These are phyloP conservation scores for Etheostoma spectabile DNA, from an alignment of 2,113 vertebrate species.

Conservation along the genomic window DNA sequence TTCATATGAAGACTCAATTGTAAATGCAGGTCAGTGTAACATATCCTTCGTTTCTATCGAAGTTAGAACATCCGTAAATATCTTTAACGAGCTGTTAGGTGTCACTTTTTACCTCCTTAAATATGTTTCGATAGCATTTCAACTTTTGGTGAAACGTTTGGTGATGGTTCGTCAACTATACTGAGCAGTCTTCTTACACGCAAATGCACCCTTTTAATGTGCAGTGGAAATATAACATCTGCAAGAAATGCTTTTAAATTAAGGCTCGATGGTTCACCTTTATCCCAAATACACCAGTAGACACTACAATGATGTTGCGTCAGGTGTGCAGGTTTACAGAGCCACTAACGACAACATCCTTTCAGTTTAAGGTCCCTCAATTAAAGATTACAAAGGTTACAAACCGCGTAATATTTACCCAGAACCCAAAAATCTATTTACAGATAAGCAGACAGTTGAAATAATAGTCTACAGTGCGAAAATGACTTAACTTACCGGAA, in stretches of 20 bases:
- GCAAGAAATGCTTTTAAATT: background rate
- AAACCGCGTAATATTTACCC: background rate
- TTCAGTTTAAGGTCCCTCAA: background rate
- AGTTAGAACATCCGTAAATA: background rate
- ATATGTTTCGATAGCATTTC: background rate
- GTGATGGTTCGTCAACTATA: too few relatives aligned
- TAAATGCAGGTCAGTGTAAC: background rate
- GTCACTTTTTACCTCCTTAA: slow-evolving; percentile 4
- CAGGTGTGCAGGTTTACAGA: too few relatives aligned
- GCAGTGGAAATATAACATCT: background rate
- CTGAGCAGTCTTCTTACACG: too few relatives aligned
- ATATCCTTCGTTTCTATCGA: background rate
- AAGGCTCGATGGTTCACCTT: background rate
- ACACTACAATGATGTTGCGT: too few relatives aligned
- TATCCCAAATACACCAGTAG: background rate
- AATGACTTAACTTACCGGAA: slow-evolving; percentile 88
- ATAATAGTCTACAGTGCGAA: background rate
- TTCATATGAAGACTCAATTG: too few relatives aligned
- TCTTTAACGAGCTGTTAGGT: background rate
- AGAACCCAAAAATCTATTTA: background rate
- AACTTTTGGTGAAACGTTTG: background rate
- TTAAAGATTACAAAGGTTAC: background rate
- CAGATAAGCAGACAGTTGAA: background rate
- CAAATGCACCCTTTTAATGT: background rate
- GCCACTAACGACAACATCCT: background rate